A percentile compares a stretch with the other conserved stretches of the same genome.
Evolutionary conservation across 2,113 vertebrate species (phyloP).

Genomic region (Arothron firmamentum): DNA sequence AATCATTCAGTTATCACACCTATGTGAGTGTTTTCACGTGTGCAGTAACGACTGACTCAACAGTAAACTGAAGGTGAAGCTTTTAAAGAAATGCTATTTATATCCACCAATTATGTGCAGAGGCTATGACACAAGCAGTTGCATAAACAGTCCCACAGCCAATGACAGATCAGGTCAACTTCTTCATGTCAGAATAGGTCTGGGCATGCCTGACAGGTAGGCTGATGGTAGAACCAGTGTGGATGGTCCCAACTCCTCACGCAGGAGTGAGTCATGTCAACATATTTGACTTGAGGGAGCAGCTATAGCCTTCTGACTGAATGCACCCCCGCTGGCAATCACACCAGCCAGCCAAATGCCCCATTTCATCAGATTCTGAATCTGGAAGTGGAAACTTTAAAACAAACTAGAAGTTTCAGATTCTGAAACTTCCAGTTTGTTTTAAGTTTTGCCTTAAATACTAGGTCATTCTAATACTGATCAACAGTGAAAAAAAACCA

Average conservation of each 20-base stretch:
- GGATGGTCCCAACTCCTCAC: too few relatives aligned
- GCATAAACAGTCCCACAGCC: constrained; percentile 28
- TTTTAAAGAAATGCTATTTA: constrained; percentile 25
- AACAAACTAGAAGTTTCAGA: too few relatives aligned
- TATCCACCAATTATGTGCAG: constrained; percentile 15
- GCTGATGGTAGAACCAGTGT: too few relatives aligned
- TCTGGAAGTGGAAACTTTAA: too few relatives aligned
- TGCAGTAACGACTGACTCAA: constrained; percentile 14
- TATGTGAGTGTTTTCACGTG: neutral
- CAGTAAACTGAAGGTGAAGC: neutral
- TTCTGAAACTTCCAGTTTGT: too few relatives aligned
- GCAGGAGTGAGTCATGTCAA: neutral
- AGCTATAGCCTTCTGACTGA: neutral
- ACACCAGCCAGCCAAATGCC: neutral
- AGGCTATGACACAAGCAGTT: constrained; percentile 9
- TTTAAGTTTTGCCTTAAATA: too few relatives aligned
- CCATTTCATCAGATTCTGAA: neutral
- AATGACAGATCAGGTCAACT: constrained; percentile 22
- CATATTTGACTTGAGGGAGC: neutral
- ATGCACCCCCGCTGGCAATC: neutral
- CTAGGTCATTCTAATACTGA: too few relatives aligned
- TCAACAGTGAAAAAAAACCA: neutral
- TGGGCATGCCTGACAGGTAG: constrained; percentile 23
- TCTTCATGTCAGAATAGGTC: constrained; percentile 27
- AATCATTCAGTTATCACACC: neutral